A percentile compares a stretch with the other conserved stretches of the same genome.
These are phyloP conservation scores for Drosophila quadrilineata DNA, from an alignment of 1,140 invertebrate species.

Conservation along the genomic window DNA sequence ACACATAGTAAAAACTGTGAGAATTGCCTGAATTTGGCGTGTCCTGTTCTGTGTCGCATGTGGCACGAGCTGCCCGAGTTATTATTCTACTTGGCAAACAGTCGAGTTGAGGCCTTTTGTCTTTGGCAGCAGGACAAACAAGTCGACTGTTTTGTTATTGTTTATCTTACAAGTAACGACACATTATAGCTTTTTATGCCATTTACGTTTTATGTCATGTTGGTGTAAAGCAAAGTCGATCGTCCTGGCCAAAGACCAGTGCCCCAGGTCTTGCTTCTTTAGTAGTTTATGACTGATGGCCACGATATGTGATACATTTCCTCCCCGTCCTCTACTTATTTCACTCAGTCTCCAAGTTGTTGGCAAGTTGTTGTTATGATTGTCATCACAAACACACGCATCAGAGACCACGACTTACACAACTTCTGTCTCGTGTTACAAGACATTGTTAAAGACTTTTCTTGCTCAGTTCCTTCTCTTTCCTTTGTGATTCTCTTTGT, in stretches of 20 bases:
- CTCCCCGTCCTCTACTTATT: slow-evolving; percentile 1
- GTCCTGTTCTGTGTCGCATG: slow-evolving; percentile 53
- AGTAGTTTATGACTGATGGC: slow-evolving; percentile 72
- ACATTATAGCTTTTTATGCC: slow-evolving; percentile 76
- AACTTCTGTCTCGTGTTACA: slow-evolving; percentile 26
- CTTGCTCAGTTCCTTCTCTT: slow-evolving; percentile 20
- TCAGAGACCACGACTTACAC: too few relatives aligned
- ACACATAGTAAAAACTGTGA: too few relatives aligned
- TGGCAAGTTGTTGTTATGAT: slow-evolving; percentile 48
- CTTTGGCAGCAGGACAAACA: slow-evolving; percentile 46
- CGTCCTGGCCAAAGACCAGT: slow-evolving; percentile 26
- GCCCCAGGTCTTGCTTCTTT: slow-evolving; percentile 21
- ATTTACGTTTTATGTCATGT: slow-evolving; percentile 69
- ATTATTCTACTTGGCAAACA: slow-evolving; percentile 43
- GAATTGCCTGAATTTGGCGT: too few relatives aligned
- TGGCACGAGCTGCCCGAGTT: slow-evolving; percentile 48
- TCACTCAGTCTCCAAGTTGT: too few relatives aligned
- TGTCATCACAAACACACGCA: slow-evolving; percentile 54
- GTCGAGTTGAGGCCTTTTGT: slow-evolving; percentile 31
- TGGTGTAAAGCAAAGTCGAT: slow-evolving; percentile 44
- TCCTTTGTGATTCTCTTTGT: too few relatives aligned
- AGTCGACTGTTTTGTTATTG: slow-evolving; percentile 57
- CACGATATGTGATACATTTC: slow-evolving; percentile 61
- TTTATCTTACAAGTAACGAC: slow-evolving; percentile 66
- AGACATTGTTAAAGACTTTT: slow-evolving; percentile 2